A percentile compares a stretch with the other conserved stretches of the same genome.
phyloP scores from a whole-genome alignment of 1,140 invertebrate species.

The Drepana arcuata region DNA sequence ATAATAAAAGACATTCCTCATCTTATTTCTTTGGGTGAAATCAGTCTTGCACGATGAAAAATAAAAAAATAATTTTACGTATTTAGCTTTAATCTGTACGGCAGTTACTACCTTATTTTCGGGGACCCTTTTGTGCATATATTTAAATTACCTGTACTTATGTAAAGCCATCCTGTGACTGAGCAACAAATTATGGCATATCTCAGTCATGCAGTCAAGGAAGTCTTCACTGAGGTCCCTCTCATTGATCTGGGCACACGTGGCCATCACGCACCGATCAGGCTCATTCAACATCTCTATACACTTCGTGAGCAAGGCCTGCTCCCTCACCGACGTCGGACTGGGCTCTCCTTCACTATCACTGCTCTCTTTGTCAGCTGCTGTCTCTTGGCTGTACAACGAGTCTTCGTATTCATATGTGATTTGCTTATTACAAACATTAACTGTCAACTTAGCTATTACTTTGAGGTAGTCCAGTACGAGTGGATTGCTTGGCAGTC shows the following conservation, averaged over 20 bases:
- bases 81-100: not conserved
- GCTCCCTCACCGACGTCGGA: slow-evolving; percentile 48
- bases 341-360: slow-evolving; percentile 66
- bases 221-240: slow-evolving; percentile 73
- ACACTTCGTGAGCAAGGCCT: slow-evolving; percentile 44
- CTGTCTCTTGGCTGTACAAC: slow-evolving; percentile 62
- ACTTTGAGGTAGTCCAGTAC: slow-evolving; percentile 57
- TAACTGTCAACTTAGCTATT: slow-evolving; percentile 57
- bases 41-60: too few relatives aligned
- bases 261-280: slow-evolving; percentile 72
- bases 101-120: not conserved
- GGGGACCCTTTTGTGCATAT: not conserved
- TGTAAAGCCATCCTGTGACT: slow-evolving; percentile 83
- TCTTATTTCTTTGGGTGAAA: too few relatives aligned
- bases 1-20: too few relatives aligned
- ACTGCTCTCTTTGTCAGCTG: slow-evolving; percentile 64
- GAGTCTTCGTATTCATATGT: slow-evolving; percentile 54
- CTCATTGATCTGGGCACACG: slow-evolving; percentile 75
- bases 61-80: too few relatives aligned
- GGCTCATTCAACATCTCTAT: slow-evolving; percentile 77
- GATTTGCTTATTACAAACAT: slow-evolving; percentile 63
- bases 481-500: slow-evolving; percentile 44
- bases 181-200: slow-evolving; percentile 85
- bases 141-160: slow-evolving; percentile 75
- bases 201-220: slow-evolving; percentile 78